A percentile compares a stretch with the other conserved stretches of the same genome.
Evolutionary conservation across 1,140 invertebrate species (phyloP).

Genomic region (Stenopsyche tienmushanensis): DNA sequence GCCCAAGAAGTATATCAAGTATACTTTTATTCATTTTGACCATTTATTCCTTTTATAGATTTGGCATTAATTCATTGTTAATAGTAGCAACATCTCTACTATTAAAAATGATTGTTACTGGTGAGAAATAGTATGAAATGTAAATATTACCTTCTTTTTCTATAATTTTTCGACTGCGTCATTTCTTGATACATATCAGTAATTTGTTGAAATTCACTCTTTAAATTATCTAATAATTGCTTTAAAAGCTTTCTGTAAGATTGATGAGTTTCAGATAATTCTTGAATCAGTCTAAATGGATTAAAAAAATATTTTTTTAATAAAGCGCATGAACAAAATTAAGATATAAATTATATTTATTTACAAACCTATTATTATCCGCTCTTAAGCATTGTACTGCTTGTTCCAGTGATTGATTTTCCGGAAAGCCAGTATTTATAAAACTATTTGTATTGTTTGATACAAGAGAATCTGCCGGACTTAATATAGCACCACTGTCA

Average conservation of each 20-base stretch:
- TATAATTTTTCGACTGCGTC: no score
- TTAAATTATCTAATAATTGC: slow-evolving; percentile 71
- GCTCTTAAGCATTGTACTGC: slow-evolving; percentile 32
- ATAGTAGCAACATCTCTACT: no score
- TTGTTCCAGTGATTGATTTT: slow-evolving; percentile 37
- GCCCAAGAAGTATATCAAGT: no score
- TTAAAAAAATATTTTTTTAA: no score
- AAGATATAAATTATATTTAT: neutral
- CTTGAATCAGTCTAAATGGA: slow-evolving; percentile 58
- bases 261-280: slow-evolving; percentile 68
- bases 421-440: slow-evolving; percentile 12
- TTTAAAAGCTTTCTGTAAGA: slow-evolving; percentile 71
- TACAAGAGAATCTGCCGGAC: slow-evolving; percentile 47
- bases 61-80: no score
- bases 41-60: no score
- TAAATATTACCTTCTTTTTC: no score
- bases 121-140: no score
- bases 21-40: no score
- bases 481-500: slow-evolving; percentile 38
- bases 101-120: no score
- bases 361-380: slow-evolving; percentile 32
- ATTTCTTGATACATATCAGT: slow-evolving; percentile 44
- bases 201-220: slow-evolving; percentile 55
- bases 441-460: slow-evolving; percentile 43
- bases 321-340: neutral